Percentiles rank a stretch among this genome's conserved stretches.
Conservation (phyloP, 2,888 invertebrate species). For the Balanococcus diminutus region DNA sequence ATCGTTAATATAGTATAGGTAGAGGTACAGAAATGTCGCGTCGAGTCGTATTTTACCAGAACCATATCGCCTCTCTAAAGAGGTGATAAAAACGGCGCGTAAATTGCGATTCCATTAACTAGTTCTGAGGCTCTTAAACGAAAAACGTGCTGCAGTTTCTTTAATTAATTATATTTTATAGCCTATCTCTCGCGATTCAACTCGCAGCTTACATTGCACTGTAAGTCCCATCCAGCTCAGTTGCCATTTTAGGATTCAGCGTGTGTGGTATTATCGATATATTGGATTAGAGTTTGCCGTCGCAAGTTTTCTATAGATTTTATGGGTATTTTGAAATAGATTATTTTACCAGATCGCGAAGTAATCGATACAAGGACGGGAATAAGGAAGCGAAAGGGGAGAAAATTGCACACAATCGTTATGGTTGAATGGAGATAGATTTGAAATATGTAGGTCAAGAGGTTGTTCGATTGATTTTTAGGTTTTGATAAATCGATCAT, state of each 20-base stretch:
- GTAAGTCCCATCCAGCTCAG: not conserved
- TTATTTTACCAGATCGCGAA: too few species aligned
- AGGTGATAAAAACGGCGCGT: not conserved
- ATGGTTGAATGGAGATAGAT: too few species aligned
- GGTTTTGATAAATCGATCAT: too few species aligned
- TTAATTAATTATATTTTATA: conserved; percentile 9
- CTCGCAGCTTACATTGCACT: not conserved
- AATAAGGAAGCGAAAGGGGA: too few species aligned
- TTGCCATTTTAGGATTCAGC: conserved; percentile 1
- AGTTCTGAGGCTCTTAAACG: not conserved
- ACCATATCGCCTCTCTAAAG: not conserved
- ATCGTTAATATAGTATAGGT: not conserved
- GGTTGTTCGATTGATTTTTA: too few species aligned
- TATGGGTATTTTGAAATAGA: too few species aligned
- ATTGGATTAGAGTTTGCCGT: not conserved
- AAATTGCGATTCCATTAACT: conserved; percentile 6
- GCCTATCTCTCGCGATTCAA: not conserved
- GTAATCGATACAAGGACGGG: too few species aligned
- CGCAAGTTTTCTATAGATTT: too few species aligned
- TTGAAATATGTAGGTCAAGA: too few species aligned
- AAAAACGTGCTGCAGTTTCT: not conserved
- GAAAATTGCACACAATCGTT: too few species aligned
- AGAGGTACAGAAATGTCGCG: not conserved
- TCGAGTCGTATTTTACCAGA: conserved; percentile 3
- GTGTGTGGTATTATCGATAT: conserved; percentile 3